Evolutionary conservation across 2,888 invertebrate genomes (phyloP).

Genomic region (Lycophotia porphyrea): DNA sequence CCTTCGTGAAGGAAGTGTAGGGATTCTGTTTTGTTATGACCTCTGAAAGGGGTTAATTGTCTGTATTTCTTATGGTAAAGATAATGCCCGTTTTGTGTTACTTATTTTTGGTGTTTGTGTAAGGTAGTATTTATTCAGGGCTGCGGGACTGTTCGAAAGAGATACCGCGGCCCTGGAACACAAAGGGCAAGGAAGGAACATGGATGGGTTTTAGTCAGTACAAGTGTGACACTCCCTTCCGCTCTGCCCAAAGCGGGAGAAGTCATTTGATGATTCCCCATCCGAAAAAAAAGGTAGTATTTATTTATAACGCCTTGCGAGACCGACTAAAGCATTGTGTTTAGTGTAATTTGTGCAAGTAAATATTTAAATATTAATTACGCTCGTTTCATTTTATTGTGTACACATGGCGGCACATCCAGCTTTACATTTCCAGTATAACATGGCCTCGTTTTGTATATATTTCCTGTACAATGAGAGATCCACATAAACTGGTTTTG

Average conservation of each 20-base stretch:
- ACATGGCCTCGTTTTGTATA: no score
- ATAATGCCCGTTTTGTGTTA: not conserved
- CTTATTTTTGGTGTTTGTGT: not conserved
- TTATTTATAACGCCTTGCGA: not conserved
- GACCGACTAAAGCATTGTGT: not conserved
- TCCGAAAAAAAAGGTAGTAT: rapidly evolving
- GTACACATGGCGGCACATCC: no score
- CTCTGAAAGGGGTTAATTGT: not conserved
- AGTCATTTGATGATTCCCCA: no score
- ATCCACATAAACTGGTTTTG: no score
- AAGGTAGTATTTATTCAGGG: not conserved
- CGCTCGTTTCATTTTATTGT: not conserved
- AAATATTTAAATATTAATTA: not conserved
- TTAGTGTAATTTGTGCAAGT: not conserved
- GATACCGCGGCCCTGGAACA: no score
- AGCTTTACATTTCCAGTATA: no score
- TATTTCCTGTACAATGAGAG: no score
- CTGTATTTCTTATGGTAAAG: not conserved
- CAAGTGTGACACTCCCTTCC: no score
- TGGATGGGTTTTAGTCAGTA: no score
- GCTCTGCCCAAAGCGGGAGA: no score
- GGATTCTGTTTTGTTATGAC: conserved; percentile 1
- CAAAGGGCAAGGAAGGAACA: no score
- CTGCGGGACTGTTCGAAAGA: no score
- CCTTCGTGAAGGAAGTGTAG: conserved; percentile 22